phyloP scores from a whole-genome alignment of 2,113 vertebrate genomes.

The Syngnathus typhle region DNA sequence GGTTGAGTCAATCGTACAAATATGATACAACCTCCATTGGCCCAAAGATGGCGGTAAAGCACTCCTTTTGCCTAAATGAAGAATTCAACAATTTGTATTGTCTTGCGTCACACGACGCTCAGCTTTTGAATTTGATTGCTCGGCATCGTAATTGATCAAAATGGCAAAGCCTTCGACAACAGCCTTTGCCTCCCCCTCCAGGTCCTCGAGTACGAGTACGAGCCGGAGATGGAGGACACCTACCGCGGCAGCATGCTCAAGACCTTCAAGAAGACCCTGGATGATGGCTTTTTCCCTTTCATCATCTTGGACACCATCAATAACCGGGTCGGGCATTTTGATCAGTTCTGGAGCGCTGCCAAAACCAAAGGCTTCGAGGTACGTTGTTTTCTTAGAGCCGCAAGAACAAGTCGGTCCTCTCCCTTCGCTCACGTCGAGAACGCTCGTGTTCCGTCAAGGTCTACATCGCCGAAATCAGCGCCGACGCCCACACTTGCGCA shows the following conservation, averaged over 20 bases:
- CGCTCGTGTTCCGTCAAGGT: slow-evolving; percentile 71
- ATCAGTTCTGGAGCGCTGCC: slow-evolving; percentile 98
- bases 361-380: slow-evolving; percentile 99
- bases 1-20: neutral
- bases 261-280: slow-evolving; percentile 96
- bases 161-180: too few species aligned
- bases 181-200: slow-evolving; percentile 46
- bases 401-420: neutral
- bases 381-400: slow-evolving; percentile 13
- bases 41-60: too few species aligned
- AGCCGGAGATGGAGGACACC: slow-evolving; percentile 95
- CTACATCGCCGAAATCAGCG: slow-evolving; percentile 94
- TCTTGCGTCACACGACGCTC: too few species aligned
- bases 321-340: slow-evolving; percentile 91
- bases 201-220: slow-evolving; percentile 95
- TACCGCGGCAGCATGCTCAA: slow-evolving; percentile 97
- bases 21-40: too few species aligned
- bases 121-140: too few species aligned
- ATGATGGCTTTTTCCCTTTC: slow-evolving; percentile 98
- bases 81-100: too few species aligned
- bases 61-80: too few species aligned
- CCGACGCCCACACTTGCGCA: slow-evolving; percentile 88
- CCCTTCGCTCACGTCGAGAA: neutral
- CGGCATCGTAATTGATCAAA: too few species aligned
- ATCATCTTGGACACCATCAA: slow-evolving; percentile 97